phyloP scores from a whole-genome alignment of 2,113 vertebrate genomes.

The Crotalus horridus region DNA sequence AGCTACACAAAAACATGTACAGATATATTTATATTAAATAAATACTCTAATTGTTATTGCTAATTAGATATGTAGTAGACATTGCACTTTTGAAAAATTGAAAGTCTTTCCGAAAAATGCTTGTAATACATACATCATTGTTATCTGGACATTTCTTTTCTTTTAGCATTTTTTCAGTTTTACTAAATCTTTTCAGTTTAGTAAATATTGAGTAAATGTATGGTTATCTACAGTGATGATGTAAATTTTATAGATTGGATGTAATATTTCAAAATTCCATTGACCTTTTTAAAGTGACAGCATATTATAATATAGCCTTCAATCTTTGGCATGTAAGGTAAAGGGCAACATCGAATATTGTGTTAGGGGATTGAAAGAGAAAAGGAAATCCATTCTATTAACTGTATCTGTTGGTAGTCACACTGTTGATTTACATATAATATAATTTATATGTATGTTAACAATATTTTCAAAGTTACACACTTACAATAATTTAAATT shows the following conservation, averaged over 20 bases:
- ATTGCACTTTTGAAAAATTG: constrained; percentile 42
- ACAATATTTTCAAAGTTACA: neutral
- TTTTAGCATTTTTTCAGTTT: constrained; percentile 11
- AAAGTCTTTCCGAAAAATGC: constrained; percentile 21
- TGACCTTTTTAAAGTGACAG: constrained; percentile 14
- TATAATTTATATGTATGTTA: neutral
- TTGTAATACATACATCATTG: constrained; percentile 30
- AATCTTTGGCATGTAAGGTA: constrained; percentile 10
- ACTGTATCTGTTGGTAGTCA: neutral
- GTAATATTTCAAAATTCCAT: neutral
- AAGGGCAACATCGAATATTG: neutral
- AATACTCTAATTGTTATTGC: constrained; percentile 49
- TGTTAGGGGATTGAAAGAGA: neutral
- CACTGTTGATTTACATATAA: neutral
- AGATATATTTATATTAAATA: constrained; percentile 9
- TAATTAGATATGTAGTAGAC: constrained; percentile 49
- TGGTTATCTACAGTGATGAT: neutral
- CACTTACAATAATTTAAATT: neutral
- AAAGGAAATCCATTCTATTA: neutral
- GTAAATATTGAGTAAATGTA: constrained; percentile 20
- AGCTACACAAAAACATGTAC: neutral
- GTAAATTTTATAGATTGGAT: constrained; percentile 25
- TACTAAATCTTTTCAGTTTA: constrained; percentile 6
- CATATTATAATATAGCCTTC: neutral
- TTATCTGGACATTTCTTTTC: constrained; percentile 34